Conservation (phyloP, 2,797 vertebrate genomes). For the Urocyon cinereoargenteus region DNA sequence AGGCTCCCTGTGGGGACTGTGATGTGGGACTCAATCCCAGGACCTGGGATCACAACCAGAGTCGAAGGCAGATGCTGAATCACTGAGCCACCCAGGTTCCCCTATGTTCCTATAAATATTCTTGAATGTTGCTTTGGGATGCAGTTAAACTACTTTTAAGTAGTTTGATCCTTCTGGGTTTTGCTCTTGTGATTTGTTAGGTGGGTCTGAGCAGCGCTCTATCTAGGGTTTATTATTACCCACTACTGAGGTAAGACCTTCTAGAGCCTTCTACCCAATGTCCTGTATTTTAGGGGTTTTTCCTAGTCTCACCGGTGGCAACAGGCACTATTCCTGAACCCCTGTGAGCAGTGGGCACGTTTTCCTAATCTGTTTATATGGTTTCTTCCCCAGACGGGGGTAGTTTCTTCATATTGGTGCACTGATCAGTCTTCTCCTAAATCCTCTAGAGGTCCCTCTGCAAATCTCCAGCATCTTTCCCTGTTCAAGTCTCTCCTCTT, state of each 20-base stretch:
- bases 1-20: too few species aligned
- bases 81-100: too few species aligned
- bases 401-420: background rate
- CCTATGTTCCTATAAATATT: background rate
- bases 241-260: background rate
- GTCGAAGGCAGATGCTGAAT: too few species aligned
- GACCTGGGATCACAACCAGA: too few species aligned
- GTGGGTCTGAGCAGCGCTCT: background rate
- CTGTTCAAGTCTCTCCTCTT: background rate
- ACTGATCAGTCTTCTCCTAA: background rate
- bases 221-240: background rate
- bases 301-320: background rate
- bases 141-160: background rate
- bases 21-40: too few species aligned
- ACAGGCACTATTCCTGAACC: background rate
- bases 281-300: background rate
- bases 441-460: background rate
- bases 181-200: constrained; percentile 8
- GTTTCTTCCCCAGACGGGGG: background rate
- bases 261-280: background rate
- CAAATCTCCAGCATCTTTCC: background rate
- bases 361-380: background rate
- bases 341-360: background rate
- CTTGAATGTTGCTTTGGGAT: background rate
- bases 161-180: background rate